Evolutionary conservation across 2,888 invertebrate genomes (phyloP), one percentile per base, ranked within the genome.

Genomic region (Escarpia spicata): DNA sequence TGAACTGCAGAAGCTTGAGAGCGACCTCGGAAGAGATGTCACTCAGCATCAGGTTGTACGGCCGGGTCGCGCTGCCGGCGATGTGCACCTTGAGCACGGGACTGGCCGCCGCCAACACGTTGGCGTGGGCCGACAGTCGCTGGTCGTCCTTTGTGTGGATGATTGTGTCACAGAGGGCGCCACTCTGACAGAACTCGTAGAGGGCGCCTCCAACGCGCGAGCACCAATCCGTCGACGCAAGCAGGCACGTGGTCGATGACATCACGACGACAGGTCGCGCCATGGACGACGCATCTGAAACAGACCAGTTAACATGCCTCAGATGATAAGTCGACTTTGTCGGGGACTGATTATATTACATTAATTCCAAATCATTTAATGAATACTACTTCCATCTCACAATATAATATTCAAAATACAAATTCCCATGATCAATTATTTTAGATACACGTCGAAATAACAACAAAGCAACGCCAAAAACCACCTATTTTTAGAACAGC

Each of bases 21-120:
- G 75, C 75, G 75, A 75, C 75, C 2, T 60, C 75, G 19, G 75
- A 19, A 26, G 75, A 75, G 26, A 75, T 26, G 19, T 75, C 75
- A 26, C 75, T 26, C 75, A 75, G n/a, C 26, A 15, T 75, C 75
- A 75, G 75, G 75, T 75, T 75, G 75, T 75, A 75, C n/a, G 75
- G 75, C n/a, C 26, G 15, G 19, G 75, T 75, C 3, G 75, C n/a
- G 75, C 75, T 75, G 75, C n/a, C 75, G 75, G 75, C 75, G 19
- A 75, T 75, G 75, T 75, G 75, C 75, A 75, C 75, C 75, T 75
- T 75, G 19, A 75, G 75, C n/a, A 75, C 75, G 75, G 75, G 75
- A 26, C 75, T 75, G 75, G 75, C 75, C 26, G 75, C 75, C 0
- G 75, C 75, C 75, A 75, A 26, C 4, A 75, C 75, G 75, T 75